Evolutionary conservation across 1,140 invertebrate genomes (phyloP), one percentile per base, ranked within the genome.

Genomic region (Drosophila arizonae): DNA sequence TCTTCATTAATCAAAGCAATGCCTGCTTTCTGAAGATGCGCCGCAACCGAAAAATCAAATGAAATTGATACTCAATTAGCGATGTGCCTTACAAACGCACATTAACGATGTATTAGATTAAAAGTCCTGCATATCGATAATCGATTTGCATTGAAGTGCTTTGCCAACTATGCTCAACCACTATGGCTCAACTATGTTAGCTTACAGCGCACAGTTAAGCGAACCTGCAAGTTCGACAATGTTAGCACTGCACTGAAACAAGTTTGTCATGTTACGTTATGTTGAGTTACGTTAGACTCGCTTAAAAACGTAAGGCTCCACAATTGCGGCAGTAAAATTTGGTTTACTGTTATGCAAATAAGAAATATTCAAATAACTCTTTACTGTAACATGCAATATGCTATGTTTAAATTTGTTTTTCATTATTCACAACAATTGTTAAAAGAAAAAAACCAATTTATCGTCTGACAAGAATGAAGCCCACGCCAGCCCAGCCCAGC

Each of bases 1-100:
- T 33, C 48, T 72, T 75, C 85, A 87, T 87, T 84, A 88, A 87
- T 87, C 84, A 87, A 68, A 66, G 33, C 68, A 24, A 36, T 67
- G 73, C 24, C 62, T 55, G 68, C 62, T 43, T 50, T 61, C 61
- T 65, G 62, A 63, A 62, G 51, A 62, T 87, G 67, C 75, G 87
- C 63, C 71, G 60, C 58, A 39, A 39, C 2, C 36, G 52, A 77
- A 72, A 68, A 57, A 52, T 15, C 46, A 50, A 77, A 67, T 86
- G 28, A 68, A 72, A 46, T 76, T 26, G 63, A 84, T 66, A 71
- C 65, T 17, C 33, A 45, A 55, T 68, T 61, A 55, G 24, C 5
- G 43, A 13, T 43, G 13, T 17, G 13, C n/a, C 15, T 30, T 21
- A 10, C 0, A 5, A 48, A 5, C 10, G 30, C n/a, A 36, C 21